Base-by-base conservation (phyloP, 1,140 invertebrate genomes). In the Dryas iulia region DNA sequence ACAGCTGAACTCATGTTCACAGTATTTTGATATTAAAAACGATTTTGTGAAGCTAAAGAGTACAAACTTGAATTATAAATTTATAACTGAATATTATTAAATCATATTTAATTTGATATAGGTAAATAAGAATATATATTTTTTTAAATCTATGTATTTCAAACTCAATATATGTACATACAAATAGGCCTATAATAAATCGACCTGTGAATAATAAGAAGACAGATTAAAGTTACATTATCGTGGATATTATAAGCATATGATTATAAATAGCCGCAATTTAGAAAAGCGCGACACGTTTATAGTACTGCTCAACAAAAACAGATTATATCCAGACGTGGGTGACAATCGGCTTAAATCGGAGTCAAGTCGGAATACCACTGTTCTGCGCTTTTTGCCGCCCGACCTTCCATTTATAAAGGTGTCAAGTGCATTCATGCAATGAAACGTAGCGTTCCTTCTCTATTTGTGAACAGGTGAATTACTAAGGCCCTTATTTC, bases 381-480 rank as follows among this genome's bases (percentile, higher is more conserved):
- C 30, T 54, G 65, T 67, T 60, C 65, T 68, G 72, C 58, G 68
- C 71, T 77, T 73, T 76, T 78, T 82, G 77, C 74, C 76, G 69
- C 33, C 24, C 60, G 63, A 25, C 58, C 74, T 75, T 76, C 82
- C 81, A 83, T 86, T 86, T 84, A 77, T 84, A 81, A 81, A 73
- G 67, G 81, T 82, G 79, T 81, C 82, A 80, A 83, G 77, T 78
- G 81, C 78, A 79, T 79, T 81, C 79, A 77, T 71, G 73, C 72
- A 70, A 74, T 77, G 66, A 72, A 69, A 78, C 76, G 71, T 76
- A 76, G 76, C 79, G 74, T 74, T 57, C 62, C 62, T 56, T 18
- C 23, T 62, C 24, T 63, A 69, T 58, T 69, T 59, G 30, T 18
- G 47, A 68, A 68, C 28, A 68, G 58, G 53, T 69, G 21, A 64